Evolutionary conservation across 2,113 vertebrate genomes (phyloP), one percentile per base, ranked within the genome.

Genomic region (Heterochromis multidens): DNA sequence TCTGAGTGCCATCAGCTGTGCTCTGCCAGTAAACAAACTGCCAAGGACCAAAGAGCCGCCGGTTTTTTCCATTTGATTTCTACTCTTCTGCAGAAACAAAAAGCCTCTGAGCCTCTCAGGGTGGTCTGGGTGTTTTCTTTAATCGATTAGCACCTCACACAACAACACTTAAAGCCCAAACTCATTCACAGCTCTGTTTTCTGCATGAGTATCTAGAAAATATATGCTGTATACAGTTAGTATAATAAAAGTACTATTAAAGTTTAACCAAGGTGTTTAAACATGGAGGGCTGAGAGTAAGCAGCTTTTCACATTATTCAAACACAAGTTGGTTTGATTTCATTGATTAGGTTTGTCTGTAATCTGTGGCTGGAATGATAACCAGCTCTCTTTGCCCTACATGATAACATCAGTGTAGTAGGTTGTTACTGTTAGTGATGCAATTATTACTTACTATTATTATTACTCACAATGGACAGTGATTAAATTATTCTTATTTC

Each of bases 21-120:
- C 19, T 21, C 59, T 31, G 60, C 74, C 82, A 46, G 59, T 46
- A 65, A 89, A 84, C 78, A 52, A 84, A 84, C 56, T 35, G 40
- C 46, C 27, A 4, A 84, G 43, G 61, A 83, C 35, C 25, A 65
- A 60, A 84, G 79, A 56, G 77, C 85, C 25, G 29, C 43, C 3
- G 14, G 76, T 2, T 19, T 59, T 58, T 31, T 81, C 21, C 46
- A 46, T 62, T 76, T 82, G 61, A 72, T 81, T 70, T 70, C 49
- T 27, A 4, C 19, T 59, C 37, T 23, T 60, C 63, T 80, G 81
- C 65, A 49, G 76, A 8, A 81, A 25, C 46, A 33, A 23, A 49
- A 9, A 49, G 54, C 16, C 37, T 3, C 12, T 1, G 33, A 35
- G 21, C 23, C 54, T 62, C 37, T n/a, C 27, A 10, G 17, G 31